Base-by-base conservation (phyloP, 92 coral and sea anemone genomes). In the Epizoanthus illoricatus region DNA sequence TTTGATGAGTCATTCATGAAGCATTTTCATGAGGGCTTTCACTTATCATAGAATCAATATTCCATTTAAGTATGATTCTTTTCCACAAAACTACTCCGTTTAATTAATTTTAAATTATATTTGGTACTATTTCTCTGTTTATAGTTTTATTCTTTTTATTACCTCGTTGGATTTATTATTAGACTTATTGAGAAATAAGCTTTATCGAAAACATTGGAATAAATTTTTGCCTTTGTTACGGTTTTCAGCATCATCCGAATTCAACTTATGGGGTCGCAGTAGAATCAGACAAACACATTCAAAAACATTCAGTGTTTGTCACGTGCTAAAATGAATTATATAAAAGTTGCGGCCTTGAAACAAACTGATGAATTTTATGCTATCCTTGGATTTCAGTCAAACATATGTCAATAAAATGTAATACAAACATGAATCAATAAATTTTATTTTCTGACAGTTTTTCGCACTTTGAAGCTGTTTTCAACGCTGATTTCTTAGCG, bases 241-340 rank as follows among this genome's bases (percentile, higher is more conserved):
- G 42, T 63, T 63, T 78, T 43, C 20, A 21, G 61, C 21, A 62
- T 62, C 20, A 41, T 78, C 67, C 5, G 36, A 76, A 76, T 61
- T 76, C 45, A 65, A 54, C 21, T 76, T 59, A 76, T 61, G 57
- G 36, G 36, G n/a, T 36, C 13, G 20, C 21, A 20, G 7, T 23
- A 17, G 15, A 57, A 18, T 21, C 15, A 20, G 24, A 11, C 60
- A 45, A 47, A 72, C 55, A 39, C 19, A 39, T 20, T 36, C 6
- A 40, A 19, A 75, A 39, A 62, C 60, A 60, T 13, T 76, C n/a
- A n/a, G n/a, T 55, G 10, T 64, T 52, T 78, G 54, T 78, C 58
- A 21, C 60, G 72, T 78, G 60, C 24, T 17, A 40, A 11, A 45
- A 78, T 63, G 21, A 63, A 78, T 78, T 78, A 78, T 45, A 78